Percentiles rank a stretch among this genome's conserved stretches.
Conservation (phyloP, 2,888 invertebrate species). For the Limenitis camilla region DNA sequence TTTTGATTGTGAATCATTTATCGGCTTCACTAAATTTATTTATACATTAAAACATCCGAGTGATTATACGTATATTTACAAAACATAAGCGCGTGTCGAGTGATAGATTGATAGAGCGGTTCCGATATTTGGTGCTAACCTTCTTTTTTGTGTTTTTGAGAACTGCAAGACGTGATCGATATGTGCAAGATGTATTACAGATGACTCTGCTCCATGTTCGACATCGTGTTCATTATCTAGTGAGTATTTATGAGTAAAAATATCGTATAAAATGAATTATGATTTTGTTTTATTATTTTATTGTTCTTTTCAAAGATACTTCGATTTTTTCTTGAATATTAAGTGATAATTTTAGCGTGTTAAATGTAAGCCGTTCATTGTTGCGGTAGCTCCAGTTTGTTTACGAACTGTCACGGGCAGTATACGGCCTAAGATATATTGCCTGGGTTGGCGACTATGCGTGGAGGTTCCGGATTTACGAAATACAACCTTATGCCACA, state of each 20-base stretch:
- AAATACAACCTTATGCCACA: constrained; percentile 34
- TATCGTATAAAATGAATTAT: constrained; percentile 5
- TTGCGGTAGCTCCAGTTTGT: constrained; percentile 75
- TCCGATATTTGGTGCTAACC: constrained; percentile 68
- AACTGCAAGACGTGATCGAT: constrained; percentile 73
- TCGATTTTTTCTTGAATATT: constrained; percentile 26
- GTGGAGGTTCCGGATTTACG: constrained; percentile 45
- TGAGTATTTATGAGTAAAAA: constrained; percentile 36
- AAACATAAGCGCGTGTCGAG: constrained; percentile 45
- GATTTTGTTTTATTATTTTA: constrained; percentile 19
- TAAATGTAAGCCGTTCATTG: constrained; percentile 43
- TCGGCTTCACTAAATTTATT: constrained; percentile 42
- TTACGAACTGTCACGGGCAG: constrained; percentile 76
- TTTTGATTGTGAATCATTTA: constrained; percentile 70
- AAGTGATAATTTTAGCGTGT: constrained; percentile 15
- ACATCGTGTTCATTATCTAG: constrained; percentile 57
- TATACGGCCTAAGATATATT: constrained; percentile 76
- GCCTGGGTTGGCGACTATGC: constrained; percentile 75
- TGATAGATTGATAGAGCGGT: constrained; percentile 45
- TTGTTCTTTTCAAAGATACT: constrained; percentile 27
- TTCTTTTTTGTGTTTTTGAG: constrained; percentile 66
- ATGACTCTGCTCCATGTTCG: constrained; percentile 61
- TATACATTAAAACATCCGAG: constrained; percentile 33
- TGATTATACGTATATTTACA: constrained; percentile 47
- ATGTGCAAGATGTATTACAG: constrained; percentile 72